These are phyloP conservation scores for Gyrodactylus salaris DNA, from an alignment of 1,140 invertebrate genomes.

Conservation along the genomic window DNA sequence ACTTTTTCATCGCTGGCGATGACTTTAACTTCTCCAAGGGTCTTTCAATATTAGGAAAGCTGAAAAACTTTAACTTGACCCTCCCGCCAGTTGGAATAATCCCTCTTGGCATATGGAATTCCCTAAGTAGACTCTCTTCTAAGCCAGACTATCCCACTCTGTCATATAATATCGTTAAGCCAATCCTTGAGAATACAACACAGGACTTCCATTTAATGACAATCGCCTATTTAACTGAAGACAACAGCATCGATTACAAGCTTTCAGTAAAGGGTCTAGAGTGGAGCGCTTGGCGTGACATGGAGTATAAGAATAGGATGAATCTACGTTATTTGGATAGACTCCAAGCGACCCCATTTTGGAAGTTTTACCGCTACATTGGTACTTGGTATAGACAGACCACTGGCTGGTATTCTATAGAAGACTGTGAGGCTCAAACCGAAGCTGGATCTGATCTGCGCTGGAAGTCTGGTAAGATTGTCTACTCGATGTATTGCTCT, in stretches of 20 bases:
- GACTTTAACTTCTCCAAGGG: background rate
- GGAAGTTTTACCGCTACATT: background rate
- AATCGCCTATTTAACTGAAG: background rate
- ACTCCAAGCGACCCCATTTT: background rate
- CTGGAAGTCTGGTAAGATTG: background rate
- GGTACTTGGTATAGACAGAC: background rate
- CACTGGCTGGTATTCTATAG: background rate
- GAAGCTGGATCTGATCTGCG: background rate
- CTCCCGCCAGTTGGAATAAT: background rate
- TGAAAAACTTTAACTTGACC: background rate
- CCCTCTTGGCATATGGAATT: background rate
- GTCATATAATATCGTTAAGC: background rate
- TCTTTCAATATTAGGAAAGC: background rate
- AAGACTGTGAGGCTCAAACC: background rate
- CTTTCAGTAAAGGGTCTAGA: background rate
- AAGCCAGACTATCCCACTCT: background rate
- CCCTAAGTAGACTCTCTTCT: background rate
- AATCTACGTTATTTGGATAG: background rate
- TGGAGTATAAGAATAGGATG: background rate
- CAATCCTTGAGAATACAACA: background rate
- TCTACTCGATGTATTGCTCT: background rate
- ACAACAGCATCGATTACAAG: background rate
- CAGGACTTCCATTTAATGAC: background rate
- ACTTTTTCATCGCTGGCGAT: background rate
- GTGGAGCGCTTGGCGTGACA: background rate